phyloP scores from a whole-genome alignment of 2,797 vertebrate genomes.

The Linurgus olivaceus region DNA sequence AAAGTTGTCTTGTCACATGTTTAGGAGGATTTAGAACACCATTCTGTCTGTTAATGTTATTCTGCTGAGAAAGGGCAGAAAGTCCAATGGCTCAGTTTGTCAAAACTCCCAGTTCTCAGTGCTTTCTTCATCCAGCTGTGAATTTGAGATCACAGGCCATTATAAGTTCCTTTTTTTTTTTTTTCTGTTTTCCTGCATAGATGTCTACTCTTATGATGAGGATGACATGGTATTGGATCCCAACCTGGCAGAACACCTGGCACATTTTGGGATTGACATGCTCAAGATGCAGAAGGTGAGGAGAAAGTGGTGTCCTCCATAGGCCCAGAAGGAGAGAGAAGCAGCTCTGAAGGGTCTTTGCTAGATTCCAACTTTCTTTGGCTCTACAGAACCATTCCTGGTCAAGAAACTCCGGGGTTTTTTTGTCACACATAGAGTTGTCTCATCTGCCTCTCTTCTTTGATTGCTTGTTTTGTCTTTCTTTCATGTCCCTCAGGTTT shows the following conservation, averaged over 20 bases:
- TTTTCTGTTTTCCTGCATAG: constrained; percentile 44
- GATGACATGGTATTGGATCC: constrained; percentile 98
- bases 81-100: neutral
- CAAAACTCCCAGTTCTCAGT: neutral
- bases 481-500: neutral
- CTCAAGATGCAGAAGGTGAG: constrained; percentile 98
- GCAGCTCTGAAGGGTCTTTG: neutral
- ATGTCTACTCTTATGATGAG: constrained; percentile 97
- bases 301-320: neutral
- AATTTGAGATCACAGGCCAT: neutral
- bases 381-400: neutral
- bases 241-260: constrained; percentile 91
- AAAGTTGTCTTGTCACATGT: neutral
- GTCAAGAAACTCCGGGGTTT: neutral
- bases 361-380: neutral
- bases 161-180: neutral
- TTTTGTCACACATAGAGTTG: neutral
- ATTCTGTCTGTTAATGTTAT: neutral
- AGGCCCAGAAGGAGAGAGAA: neutral
- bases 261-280: constrained; percentile 98
- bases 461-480: neutral
- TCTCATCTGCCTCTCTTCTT: neutral
- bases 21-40: neutral
- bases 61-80: neutral
- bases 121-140: neutral